Evolutionary conservation across 2,888 invertebrate species (phyloP).

Genomic region (Hypsopygia costalis): DNA sequence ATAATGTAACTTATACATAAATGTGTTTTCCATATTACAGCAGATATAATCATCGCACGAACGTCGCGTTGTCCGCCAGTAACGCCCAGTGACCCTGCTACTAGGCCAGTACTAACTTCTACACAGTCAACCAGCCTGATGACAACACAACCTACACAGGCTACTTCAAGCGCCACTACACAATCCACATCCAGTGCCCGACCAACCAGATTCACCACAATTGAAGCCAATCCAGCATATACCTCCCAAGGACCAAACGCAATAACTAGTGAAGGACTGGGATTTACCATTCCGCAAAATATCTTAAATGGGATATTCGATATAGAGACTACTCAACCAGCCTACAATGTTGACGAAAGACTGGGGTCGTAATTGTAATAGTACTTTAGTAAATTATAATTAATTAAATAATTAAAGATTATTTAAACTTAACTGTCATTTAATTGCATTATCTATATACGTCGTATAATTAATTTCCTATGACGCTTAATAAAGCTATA

Average conservation of each 20-base stretch:
- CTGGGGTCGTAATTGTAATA: background rate
- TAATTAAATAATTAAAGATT: background rate
- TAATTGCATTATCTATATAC: background rate
- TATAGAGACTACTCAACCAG: conserved; percentile 3
- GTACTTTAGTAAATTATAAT: background rate
- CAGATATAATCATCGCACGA: background rate
- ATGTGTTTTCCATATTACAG: too few relatives aligned
- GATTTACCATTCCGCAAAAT: conserved; percentile 11
- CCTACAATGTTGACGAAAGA: conserved; percentile 4
- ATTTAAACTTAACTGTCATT: background rate
- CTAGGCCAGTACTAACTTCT: too few relatives aligned
- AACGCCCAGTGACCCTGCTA: too few relatives aligned
- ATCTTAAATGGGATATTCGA: conserved; percentile 13
- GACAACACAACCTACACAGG: conserved; percentile 1
- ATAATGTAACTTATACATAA: too few relatives aligned
- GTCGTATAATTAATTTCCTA: background rate
- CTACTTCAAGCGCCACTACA: background rate
- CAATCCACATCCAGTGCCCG: background rate
- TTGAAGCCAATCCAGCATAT: background rate
- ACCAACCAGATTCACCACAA: conserved; percentile 4
- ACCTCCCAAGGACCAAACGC: background rate
- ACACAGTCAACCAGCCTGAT: background rate
- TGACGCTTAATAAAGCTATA: too few relatives aligned
- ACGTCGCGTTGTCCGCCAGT: background rate
- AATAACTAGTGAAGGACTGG: background rate